Percentiles rank a stretch among this genome's conserved stretches.
These are phyloP conservation scores for Amblyornis subalaris DNA, from an alignment of 2,113 vertebrate species.

Conservation along the genomic window DNA sequence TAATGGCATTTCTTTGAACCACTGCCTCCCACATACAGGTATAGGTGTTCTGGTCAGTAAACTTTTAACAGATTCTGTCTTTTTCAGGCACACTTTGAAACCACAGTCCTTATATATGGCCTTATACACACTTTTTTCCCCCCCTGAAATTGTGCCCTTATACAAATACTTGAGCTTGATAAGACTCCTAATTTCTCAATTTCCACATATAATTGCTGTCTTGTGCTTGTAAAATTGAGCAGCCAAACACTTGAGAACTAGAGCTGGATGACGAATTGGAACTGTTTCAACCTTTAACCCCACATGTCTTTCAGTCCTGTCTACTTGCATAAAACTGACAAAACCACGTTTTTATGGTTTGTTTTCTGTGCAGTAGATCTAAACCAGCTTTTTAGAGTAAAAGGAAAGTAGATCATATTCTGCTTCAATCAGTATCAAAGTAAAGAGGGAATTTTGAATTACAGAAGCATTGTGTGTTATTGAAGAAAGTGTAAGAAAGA, in stretches of 20 bases:
- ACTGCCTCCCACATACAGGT: rapidly evolving
- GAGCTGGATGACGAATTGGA: constrained; percentile 31
- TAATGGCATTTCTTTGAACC: background rate
- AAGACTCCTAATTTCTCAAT: background rate
- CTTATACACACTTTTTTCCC: background rate
- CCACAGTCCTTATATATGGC: background rate
- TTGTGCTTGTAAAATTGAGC: background rate
- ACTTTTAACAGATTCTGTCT: background rate
- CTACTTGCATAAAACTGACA: constrained; percentile 38
- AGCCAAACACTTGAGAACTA: background rate
- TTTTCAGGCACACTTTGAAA: background rate
- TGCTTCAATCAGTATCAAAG: background rate
- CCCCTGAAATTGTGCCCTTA: background rate
- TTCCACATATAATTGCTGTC: constrained; percentile 14
- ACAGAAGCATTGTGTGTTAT: background rate
- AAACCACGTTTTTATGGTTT: constrained; percentile 26
- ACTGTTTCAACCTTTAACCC: constrained; percentile 32
- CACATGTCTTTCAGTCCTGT: background rate
- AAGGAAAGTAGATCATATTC: background rate
- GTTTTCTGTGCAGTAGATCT: constrained; percentile 1
- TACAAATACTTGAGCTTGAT: background rate
- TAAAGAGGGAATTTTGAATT: background rate
- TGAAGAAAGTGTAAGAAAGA: background rate
- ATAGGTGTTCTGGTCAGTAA: background rate
- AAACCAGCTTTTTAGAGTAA: background rate